Evolutionary conservation across 1,140 invertebrate genomes (phyloP).

Genomic region (Antheraea mylitta): DNA sequence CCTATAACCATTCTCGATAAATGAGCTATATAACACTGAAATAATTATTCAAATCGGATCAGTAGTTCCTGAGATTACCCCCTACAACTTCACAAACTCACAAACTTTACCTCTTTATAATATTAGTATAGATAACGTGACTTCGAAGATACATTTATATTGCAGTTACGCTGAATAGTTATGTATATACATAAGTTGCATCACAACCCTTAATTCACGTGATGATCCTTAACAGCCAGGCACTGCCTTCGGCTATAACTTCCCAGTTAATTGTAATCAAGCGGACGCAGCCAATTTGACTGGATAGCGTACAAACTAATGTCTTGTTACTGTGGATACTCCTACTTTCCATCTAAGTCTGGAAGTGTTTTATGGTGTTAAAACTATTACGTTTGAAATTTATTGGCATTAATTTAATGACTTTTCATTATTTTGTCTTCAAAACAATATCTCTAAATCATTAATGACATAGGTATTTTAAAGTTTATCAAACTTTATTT

Average conservation of each 20-base stretch:
- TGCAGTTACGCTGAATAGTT: not conserved
- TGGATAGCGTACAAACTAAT: constrained; percentile 30
- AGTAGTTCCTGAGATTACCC: no score
- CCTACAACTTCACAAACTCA: no score
- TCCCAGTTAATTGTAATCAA: constrained; percentile 65
- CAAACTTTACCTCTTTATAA: no score
- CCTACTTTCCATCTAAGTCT: not conserved
- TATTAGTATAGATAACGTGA: no score
- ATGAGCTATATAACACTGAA: no score
- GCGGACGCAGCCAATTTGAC: constrained; percentile 52
- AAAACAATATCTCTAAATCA: no score
- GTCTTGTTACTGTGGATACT: constrained; percentile 29
- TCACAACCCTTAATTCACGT: constrained; percentile 39
- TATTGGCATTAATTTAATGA: not conserved
- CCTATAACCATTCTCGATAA: no score
- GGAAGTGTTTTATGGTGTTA: not conserved
- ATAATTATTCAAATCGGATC: no score
- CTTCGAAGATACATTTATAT: not conserved
- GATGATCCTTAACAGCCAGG: constrained; percentile 42
- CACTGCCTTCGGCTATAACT: constrained; percentile 46
- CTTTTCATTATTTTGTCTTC: no score
- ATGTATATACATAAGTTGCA: constrained; percentile 1
- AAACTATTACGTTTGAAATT: not conserved
- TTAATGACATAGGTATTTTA: no score
- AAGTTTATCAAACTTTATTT: no score